phyloP scores from a whole-genome alignment of 2,888 invertebrate species.

The Meliscaeva auricollis region DNA sequence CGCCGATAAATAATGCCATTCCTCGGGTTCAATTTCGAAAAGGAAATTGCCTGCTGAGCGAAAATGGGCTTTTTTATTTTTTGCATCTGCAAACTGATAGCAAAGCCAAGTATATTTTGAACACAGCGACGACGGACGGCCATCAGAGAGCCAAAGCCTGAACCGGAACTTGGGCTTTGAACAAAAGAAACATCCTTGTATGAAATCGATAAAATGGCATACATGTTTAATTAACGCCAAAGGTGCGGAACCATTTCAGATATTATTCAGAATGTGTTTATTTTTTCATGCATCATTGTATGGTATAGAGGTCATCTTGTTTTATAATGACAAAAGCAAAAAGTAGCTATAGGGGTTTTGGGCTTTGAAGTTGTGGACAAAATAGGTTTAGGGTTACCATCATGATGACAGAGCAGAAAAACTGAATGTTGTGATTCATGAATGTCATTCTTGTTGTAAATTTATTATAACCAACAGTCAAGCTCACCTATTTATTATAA shows the following conservation, averaged over 20 bases:
- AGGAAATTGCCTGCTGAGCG: constrained; percentile 68
- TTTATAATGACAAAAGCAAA: constrained; percentile 24
- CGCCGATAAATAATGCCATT: constrained; percentile 61
- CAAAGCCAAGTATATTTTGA: neutral
- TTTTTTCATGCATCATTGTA: constrained; percentile 28
- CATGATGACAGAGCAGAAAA: too few relatives aligned
- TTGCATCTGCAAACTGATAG: neutral
- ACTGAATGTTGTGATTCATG: too few relatives aligned
- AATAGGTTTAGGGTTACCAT: neutral
- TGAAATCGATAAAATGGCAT: constrained; percentile 52
- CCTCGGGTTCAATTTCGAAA: constrained; percentile 68
- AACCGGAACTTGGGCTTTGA: neutral
- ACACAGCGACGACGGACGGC: too few relatives aligned
- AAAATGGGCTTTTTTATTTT: constrained; percentile 23
- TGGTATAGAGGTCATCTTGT: constrained; percentile 19
- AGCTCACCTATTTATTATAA: too few relatives aligned
- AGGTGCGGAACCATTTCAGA: constrained; percentile 59
- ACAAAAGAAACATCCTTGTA: constrained; percentile 59
- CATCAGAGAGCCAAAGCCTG: neutral
- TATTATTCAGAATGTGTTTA: constrained; percentile 43
- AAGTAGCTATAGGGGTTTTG: neutral
- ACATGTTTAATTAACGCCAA: constrained; percentile 67
- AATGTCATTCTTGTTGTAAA: too few relatives aligned
- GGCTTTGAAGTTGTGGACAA: too few relatives aligned
- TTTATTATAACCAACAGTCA: too few relatives aligned